phyloP scores from a whole-genome alignment of 2,797 vertebrate genomes.

The Anabas testudineus region DNA sequence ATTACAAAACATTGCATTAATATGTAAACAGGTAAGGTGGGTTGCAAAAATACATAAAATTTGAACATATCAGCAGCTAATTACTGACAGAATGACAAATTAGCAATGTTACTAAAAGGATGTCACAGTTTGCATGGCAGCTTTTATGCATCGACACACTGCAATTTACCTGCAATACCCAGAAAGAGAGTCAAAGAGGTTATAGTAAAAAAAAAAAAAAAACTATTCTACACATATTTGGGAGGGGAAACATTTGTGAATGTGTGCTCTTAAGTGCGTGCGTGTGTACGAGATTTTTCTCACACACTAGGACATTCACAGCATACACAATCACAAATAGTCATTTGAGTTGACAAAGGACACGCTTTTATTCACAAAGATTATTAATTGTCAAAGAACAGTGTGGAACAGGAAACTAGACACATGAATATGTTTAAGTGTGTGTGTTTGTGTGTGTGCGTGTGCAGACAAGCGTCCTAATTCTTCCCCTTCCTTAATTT shows the following conservation, averaged over 20 bases:
- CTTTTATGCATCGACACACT: slow-evolving; percentile 59
- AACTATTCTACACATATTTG: slow-evolving; percentile 36
- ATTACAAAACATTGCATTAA: slow-evolving; percentile 52
- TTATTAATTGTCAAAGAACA: background rate
- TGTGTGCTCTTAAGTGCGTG: background rate
- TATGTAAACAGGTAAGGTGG: slow-evolving; percentile 67
- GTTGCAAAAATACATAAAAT: slow-evolving; percentile 50
- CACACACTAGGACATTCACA: background rate
- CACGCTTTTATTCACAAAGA: slow-evolving; percentile 15
- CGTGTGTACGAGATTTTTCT: slow-evolving; percentile 31
- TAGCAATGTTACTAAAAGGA: slow-evolving; percentile 72
- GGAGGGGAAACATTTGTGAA: slow-evolving; percentile 17
- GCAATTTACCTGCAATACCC: slow-evolving; percentile 65
- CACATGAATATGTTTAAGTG: background rate
- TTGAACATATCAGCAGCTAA: slow-evolving; percentile 71
- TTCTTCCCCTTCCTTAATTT: slow-evolving; percentile 9
- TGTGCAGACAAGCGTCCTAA: background rate
- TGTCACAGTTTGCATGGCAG: slow-evolving; percentile 56
- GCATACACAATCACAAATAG: slow-evolving; percentile 2
- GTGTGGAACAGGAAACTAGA: background rate
- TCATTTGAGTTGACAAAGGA: slow-evolving; percentile 5
- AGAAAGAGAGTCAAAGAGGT: slow-evolving; percentile 70
- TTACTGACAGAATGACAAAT: slow-evolving; percentile 71
- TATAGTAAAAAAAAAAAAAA: slow-evolving; percentile 38
- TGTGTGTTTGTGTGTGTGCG: background rate